Base-by-base conservation (phyloP, 2,797 vertebrate genomes). In the Cephalopachus bancanus region DNA sequence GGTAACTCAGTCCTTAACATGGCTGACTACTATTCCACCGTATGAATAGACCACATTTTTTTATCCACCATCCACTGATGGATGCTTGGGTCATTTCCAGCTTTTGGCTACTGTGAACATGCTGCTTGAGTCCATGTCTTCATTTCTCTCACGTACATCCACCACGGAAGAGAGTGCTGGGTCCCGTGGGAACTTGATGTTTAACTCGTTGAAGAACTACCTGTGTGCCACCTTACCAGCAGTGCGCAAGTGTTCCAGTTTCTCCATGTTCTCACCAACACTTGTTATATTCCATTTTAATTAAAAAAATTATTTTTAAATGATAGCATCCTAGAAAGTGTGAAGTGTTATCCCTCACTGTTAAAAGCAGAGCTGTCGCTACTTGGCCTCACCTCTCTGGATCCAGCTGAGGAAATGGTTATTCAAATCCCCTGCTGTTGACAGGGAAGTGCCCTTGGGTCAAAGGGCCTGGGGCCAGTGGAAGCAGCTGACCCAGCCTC, bases 161-260 rank as follows among this genome's bases (percentile, higher is more conserved):
- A 4, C 49, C 8, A 12, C 85, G 78, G 26, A 12, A n/a, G 9
- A 49, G 49, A 17, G 0, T 10, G 57, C 93, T 22, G 17, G 62
- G 28, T 44, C 49, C 16, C 10, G 1, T 7, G 62, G 28, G 15
- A 15, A 53, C 65, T 24, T 17, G 28, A 2, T 26, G 44, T 15
- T 7, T 4, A n/a, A 20, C 33, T 26, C 19, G 14, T 1, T 1
- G 75, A 64, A 44, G 26, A 49, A 2, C 49, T 3, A 12, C 65
- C 7, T 0, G 11, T 9, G 26, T 5, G 5, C 83, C 37, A 14
- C 17, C 33, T 51, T 17, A 3, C 33, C 59, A n/a, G 86, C 28
- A 9, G 28, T 0, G 26, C 5, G 0, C 0, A 1, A 33, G 74
- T 19, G 53, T 17, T 57, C 69, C 30, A 1, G 51, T 1, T 22